Conservation (phyloP, 1,140 invertebrate species). For the Calephelis virginiensis region DNA sequence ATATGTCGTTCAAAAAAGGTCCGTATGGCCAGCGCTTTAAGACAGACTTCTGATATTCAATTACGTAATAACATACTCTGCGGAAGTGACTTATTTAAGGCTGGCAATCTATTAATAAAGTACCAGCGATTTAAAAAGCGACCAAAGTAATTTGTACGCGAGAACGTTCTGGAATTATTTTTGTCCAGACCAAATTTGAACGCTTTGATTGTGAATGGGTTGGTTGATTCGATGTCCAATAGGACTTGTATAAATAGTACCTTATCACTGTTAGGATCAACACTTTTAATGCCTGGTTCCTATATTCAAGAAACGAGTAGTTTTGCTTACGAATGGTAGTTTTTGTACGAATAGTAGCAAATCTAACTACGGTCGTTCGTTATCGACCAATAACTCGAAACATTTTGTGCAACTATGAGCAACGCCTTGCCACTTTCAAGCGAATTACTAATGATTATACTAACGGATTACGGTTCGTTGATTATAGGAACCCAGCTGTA, state of each 20-base stretch:
- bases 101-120: constrained; percentile 19
- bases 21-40: not conserved
- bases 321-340: too few relatives aligned
- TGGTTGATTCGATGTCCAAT: not conserved
- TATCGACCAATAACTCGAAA: too few relatives aligned
- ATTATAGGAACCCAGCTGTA: too few relatives aligned
- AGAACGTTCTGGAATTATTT: constrained; percentile 5
- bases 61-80: constrained; percentile 23
- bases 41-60: constrained; percentile 17
- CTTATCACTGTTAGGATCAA: not conserved
- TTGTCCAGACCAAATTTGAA: constrained; percentile 3
- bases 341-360: too few relatives aligned
- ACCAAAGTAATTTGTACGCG: constrained; percentile 9
- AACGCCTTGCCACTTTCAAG: too few relatives aligned
- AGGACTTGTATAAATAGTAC: not conserved
- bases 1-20: not conserved
- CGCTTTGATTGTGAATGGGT: not conserved
- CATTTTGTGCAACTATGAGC: too few relatives aligned
- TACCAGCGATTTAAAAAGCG: constrained; percentile 16
- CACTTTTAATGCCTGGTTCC: not conserved
- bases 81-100: constrained; percentile 30
- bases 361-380: too few relatives aligned
- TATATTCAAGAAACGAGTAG: too few relatives aligned
- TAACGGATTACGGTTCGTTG: too few relatives aligned
- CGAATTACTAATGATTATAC: too few relatives aligned